These are phyloP conservation scores for Barbus barbus DNA, from an alignment of 2,113 vertebrate genomes.

Conservation along the genomic window DNA sequence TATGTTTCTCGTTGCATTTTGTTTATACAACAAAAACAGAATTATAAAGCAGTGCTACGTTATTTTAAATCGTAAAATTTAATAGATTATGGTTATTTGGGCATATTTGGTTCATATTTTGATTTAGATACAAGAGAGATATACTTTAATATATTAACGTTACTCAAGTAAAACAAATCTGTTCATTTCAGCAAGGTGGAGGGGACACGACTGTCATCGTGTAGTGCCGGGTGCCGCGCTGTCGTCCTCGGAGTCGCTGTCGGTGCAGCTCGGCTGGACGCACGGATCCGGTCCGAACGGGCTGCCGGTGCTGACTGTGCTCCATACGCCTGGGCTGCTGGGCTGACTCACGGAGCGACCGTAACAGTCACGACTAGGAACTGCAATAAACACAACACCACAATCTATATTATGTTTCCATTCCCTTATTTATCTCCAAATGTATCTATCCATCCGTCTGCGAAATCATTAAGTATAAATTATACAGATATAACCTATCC, in stretches of 20 bases:
- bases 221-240: conserved; percentile 22
- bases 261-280: conserved; percentile 45
- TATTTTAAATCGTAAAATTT: neutral
- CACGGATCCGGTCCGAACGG: conserved; percentile 29
- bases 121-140: neutral
- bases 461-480: neutral
- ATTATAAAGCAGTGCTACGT: no score
- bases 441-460: neutral
- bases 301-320: conserved; percentile 46
- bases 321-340: conserved; percentile 56
- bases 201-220: conserved; percentile 35
- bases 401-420: neutral
- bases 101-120: neutral
- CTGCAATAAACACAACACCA: conserved; percentile 43
- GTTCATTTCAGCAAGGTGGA: neutral
- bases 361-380: conserved; percentile 63
- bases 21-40: neutral
- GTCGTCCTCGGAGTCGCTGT: conserved; percentile 54
- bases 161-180: neutral
- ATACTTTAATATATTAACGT: neutral
- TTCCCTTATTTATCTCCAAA: neutral
- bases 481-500: neutral
- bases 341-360: conserved; percentile 57
- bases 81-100: neutral
- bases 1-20: neutral